Percentiles rank a stretch among this genome's conserved stretches.
These are phyloP conservation scores for Isoperla grammatica DNA, from an alignment of 2,888 invertebrate genomes.

Conservation along the genomic window DNA sequence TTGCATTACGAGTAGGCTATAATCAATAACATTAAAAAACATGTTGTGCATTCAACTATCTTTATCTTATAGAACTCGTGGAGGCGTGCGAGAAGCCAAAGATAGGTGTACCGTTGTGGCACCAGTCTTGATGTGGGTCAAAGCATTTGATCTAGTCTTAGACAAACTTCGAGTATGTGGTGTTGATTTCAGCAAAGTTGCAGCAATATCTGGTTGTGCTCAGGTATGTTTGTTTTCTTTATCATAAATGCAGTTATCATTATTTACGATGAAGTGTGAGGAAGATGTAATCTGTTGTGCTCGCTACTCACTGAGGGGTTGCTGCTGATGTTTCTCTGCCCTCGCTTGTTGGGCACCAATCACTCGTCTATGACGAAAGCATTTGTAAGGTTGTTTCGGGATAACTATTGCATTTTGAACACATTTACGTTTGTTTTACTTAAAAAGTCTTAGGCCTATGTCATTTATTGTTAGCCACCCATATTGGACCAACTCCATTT, in stretches of 20 bases:
- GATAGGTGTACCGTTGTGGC: constrained; percentile 58
- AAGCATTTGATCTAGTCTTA: constrained; percentile 87
- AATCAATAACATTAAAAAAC: no score
- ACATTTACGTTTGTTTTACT: no score
- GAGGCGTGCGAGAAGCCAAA: constrained; percentile 53
- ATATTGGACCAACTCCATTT: no score
- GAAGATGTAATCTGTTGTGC: background rate
- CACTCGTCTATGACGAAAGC: no score
- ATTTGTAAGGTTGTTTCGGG: no score
- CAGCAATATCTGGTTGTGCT: constrained; percentile 82
- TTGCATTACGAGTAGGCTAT: no score
- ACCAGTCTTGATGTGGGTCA: constrained; percentile 92
- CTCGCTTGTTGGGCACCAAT: background rate
- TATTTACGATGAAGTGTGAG: background rate
- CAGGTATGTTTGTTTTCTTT: constrained; percentile 58
- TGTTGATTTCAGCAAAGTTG: constrained; percentile 77
- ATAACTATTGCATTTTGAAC: background rate
- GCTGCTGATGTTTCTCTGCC: background rate
- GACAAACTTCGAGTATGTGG: constrained; percentile 75
- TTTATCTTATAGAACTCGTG: constrained; percentile 62
- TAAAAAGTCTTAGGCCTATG: no score
- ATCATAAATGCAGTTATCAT: background rate
- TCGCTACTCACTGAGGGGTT: no score
- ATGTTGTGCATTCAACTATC: no score
- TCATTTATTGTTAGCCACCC: no score